phyloP scores from a whole-genome alignment of 1,140 invertebrate species.

The Drosophila aff. region DNA sequence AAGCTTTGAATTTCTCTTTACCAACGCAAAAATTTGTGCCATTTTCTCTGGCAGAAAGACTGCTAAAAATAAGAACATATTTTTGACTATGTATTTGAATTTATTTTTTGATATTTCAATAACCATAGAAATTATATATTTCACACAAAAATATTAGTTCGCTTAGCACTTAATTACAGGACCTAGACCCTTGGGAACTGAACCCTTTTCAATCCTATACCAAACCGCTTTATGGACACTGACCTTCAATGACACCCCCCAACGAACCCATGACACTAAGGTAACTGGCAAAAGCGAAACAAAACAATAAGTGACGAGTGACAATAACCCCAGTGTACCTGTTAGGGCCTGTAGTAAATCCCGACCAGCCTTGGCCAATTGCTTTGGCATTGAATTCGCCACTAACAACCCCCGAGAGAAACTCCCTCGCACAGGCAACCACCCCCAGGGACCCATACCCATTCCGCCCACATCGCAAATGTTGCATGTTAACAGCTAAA shows the following conservation, averaged over 20 bases:
- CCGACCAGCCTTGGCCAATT: constrained; percentile 51
- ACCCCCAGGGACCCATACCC: not conserved
- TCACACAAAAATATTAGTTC: not conserved
- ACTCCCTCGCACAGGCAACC: constrained; percentile 20
- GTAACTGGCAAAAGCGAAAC: constrained; percentile 3
- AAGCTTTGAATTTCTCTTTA: not conserved
- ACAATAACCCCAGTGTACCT: constrained; percentile 15
- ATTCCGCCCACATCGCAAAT: constrained; percentile 10
- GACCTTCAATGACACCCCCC: constrained; percentile 37
- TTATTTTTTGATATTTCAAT: not conserved
- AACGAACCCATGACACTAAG: constrained; percentile 15
- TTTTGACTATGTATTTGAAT: not conserved
- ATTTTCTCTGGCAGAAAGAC: not conserved
- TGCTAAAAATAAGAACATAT: not conserved
- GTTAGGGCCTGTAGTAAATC: constrained; percentile 38
- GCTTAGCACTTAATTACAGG: constrained; percentile 25
- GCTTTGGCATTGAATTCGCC: constrained; percentile 68
- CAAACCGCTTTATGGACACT: constrained; percentile 27
- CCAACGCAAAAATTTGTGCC: not conserved
- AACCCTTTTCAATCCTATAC: constrained; percentile 7
- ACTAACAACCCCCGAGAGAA: constrained; percentile 33
- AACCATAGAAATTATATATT: not conserved
- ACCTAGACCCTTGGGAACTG: not conserved
- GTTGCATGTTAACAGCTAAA: constrained; percentile 52
- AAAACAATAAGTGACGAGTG: constrained; percentile 1